These are phyloP conservation scores for Ammospiza maritima DNA, from an alignment of 2,797 vertebrate genomes.

Conservation along the genomic window DNA sequence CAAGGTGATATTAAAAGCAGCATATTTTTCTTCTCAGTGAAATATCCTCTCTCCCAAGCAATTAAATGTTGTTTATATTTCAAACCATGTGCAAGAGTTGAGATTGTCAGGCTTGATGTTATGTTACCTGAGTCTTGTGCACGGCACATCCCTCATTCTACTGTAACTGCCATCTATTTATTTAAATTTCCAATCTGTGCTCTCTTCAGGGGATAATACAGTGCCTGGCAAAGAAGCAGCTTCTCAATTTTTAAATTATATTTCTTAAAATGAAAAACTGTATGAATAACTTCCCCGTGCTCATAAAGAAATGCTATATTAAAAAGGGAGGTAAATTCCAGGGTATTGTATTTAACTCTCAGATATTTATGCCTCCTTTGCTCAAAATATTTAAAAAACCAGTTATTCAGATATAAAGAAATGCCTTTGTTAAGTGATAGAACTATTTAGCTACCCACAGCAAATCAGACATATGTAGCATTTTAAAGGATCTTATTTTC, in stretches of 20 bases:
- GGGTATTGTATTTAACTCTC: neutral
- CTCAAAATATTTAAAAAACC: neutral
- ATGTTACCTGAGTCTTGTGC: constrained; percentile 67
- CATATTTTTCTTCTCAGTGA: constrained; percentile 47
- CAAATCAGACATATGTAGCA: neutral
- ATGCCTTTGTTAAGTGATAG: neutral
- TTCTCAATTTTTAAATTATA: constrained; percentile 68
- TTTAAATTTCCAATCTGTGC: constrained; percentile 80
- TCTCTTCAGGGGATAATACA: constrained; percentile 76
- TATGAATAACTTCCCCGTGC: constrained; percentile 25
- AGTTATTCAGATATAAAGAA: neutral
- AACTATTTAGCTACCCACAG: neutral
- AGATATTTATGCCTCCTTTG: constrained; percentile 6
- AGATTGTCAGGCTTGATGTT: constrained; percentile 66
- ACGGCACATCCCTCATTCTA: constrained; percentile 60
- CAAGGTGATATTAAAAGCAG: constrained; percentile 5
- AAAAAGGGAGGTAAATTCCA: constrained; percentile 31
- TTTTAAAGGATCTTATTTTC: constrained; percentile 7
- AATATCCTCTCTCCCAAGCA: constrained; percentile 63
- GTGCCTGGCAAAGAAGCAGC: constrained; percentile 62
- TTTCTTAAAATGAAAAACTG: constrained; percentile 59
- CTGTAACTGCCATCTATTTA: constrained; percentile 74
- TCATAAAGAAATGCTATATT: neutral
- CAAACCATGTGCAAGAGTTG: constrained; percentile 46
- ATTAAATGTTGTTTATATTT: constrained; percentile 77